Base-by-base conservation (phyloP, 1,140 invertebrate species). In the Ceratoteleas bidentatus region DNA sequence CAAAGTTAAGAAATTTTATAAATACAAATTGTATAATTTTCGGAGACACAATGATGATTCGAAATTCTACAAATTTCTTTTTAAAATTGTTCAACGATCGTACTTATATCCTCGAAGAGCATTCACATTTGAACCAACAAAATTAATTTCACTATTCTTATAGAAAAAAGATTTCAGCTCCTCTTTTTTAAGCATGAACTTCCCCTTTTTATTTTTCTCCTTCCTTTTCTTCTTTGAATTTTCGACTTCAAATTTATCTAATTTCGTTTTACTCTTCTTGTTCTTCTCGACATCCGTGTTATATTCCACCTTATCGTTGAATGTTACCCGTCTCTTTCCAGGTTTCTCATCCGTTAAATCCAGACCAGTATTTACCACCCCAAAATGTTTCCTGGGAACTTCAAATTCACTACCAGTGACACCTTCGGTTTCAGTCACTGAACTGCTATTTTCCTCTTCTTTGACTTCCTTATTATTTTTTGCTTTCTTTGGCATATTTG, bases 201-300 rank as follows among this genome's bases (percentile, higher is more conserved):
- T 43, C n/a, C 40, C 6, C n/a, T 43, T 6, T 6, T 24, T 24
- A 1, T 24, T 24, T 4, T 24, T 4, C 24, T 24, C 4, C 24
- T 45, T 43, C 7, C 36, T 52, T 56, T 54, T 58, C 7, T 14
- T 6, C 11, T 61, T 90, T n/a, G 79, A 76, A 72, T 85, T 87
- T 16, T 88, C 85, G 11, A 91, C 85, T 68, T 91, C 90, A 62
- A 88, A 90, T 82, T 88, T 90, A 61, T 91, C 90, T 9, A 90
- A 78, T 58, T 85, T 91, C 7, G 50, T 77, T n/a, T 68, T 85
- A 16, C 74, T 82, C 13, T 86, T 89, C 32, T 86, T 87, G 32
- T 88, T 90, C 32, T 85, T 87, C 3, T 62, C 53, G 0, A 53
- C 74, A 84, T 90, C 88, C 4, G 83, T 85, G 57, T 85, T 87